Conservation (phyloP, 1,140 invertebrate genomes). For the Holotrichia oblita region DNA sequence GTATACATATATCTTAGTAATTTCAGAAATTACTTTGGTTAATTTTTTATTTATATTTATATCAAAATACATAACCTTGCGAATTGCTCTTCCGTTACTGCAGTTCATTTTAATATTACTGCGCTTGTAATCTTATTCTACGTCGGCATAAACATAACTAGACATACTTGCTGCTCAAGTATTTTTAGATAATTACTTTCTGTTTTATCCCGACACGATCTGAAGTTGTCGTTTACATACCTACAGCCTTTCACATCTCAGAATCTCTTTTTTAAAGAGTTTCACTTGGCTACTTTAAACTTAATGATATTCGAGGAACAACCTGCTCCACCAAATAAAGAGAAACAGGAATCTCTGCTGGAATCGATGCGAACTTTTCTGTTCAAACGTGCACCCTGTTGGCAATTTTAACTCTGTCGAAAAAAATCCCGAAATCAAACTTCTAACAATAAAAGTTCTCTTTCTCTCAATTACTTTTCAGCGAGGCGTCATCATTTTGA, state of each 20-base stretch:
- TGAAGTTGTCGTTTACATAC: not conserved
- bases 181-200: no score
- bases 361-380: not conserved
- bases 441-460: conserved; percentile 17
- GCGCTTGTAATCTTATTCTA: no score
- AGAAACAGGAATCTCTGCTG: not conserved
- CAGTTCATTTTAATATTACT: no score
- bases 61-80: no score
- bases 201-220: no score
- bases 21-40: no score
- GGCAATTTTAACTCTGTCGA: conserved; percentile 2
- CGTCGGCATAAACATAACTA: no score
- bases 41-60: no score
- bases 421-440: conserved; percentile 20
- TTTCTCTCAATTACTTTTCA: conserved; percentile 6
- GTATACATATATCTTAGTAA: no score
- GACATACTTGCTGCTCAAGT: no score
- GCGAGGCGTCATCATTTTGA: conserved; percentile 11
- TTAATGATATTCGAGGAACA: not conserved
- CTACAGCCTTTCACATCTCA: not conserved
- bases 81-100: no score
- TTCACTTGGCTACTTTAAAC: not conserved
- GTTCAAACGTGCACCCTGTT: not conserved
- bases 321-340: not conserved
- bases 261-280: not conserved